Evolutionary conservation across 2,888 invertebrate species (phyloP).

Genomic region (Eucera pruinosa): DNA sequence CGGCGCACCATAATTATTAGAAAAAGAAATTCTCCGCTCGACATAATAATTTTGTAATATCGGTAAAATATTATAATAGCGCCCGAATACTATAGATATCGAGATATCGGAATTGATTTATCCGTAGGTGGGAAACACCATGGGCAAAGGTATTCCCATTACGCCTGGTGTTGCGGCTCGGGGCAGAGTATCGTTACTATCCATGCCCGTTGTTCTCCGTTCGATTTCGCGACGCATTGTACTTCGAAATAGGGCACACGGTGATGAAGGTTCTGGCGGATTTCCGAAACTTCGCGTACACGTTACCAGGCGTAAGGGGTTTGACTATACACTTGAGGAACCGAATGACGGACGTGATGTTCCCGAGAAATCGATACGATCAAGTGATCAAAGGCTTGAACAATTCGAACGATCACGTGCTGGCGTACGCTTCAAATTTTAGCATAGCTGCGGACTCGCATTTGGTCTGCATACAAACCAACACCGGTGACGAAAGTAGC

Average conservation of each 20-base stretch:
- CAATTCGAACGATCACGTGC: conserved; percentile 92
- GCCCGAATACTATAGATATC: too few species aligned
- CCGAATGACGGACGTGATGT: conserved; percentile 90
- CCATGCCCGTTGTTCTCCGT: conserved; percentile 93
- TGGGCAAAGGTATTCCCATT: conserved; percentile 93
- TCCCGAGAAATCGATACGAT: conserved; percentile 91
- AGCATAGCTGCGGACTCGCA: conserved; percentile 93
- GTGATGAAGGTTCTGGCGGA: conserved; percentile 94
- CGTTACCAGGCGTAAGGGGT: conserved; percentile 90
- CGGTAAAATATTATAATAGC: too few species aligned
- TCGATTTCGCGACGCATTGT: conserved; percentile 91
- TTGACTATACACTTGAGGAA: conserved; percentile 93
- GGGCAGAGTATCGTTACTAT: conserved; percentile 94
- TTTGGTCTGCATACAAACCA: conserved; percentile 93
- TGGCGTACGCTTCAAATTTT: conserved; percentile 93
- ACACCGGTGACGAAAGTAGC: conserved; percentile 88
- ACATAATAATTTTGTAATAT: too few species aligned
- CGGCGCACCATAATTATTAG: too few species aligned
- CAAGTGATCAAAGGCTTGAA: conserved; percentile 91
- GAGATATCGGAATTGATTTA: conserved; percentile 16
- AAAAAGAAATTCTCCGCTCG: too few species aligned
- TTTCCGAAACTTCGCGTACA: conserved; percentile 93
- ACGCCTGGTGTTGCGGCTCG: conserved; percentile 90
- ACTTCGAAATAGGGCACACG: conserved; percentile 94
- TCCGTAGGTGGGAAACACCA: conserved; percentile 89